These are phyloP conservation scores for Neelides sp. DNA, from an alignment of 1,140 invertebrate genomes.

Conservation along the genomic window DNA sequence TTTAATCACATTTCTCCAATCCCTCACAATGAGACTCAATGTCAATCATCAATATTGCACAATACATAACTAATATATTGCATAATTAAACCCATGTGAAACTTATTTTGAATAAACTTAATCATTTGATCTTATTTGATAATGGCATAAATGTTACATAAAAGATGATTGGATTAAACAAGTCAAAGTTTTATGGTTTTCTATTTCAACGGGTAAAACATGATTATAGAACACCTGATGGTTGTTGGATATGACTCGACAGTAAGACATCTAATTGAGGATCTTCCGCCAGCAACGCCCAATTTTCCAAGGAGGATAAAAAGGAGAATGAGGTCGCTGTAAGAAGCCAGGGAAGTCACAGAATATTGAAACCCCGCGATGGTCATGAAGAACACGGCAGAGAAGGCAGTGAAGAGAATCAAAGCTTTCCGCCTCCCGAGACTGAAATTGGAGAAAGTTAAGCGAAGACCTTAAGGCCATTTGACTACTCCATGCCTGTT, in stretches of 20 bases:
- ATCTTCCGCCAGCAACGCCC: slow-evolving; percentile 6
- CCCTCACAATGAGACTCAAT: no score
- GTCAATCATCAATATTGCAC: no score
- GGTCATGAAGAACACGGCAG: slow-evolving; percentile 5
- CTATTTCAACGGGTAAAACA: no score
- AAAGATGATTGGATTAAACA: no score
- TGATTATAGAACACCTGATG: no score
- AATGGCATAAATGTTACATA: no score
- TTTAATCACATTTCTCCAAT: no score
- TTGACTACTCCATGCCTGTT: slow-evolving; percentile 17
- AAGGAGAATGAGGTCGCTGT: not conserved
- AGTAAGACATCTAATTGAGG: not conserved
- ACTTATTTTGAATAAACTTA: no score
- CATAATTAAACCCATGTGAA: no score
- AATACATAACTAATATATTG: no score
- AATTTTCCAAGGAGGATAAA: slow-evolving; percentile 12
- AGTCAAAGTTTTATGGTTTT: no score
- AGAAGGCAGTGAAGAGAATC: slow-evolving; percentile 2
- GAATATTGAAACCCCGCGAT: slow-evolving; percentile 1
- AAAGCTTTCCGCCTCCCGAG: slow-evolving; percentile 8
- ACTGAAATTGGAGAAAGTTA: not conserved
- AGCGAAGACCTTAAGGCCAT: not conserved
- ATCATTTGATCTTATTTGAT: no score
- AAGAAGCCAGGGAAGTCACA: not conserved
- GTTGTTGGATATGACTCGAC: slow-evolving; percentile 8